Base-by-base conservation (phyloP, 2,113 vertebrate species). In the Silurus meridionalis region DNA sequence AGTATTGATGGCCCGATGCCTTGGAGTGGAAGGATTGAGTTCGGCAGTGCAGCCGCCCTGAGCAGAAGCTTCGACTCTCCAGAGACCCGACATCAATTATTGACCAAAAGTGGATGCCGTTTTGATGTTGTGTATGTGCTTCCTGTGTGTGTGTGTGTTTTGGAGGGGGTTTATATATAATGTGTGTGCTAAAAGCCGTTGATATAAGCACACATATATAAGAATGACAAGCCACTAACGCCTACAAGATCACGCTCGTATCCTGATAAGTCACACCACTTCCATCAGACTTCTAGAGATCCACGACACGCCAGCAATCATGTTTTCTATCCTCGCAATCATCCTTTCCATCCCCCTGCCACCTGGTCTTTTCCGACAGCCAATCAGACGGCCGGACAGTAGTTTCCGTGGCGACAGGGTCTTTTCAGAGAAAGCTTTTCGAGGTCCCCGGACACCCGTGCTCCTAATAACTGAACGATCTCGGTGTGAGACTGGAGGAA, bases 321-420 rank as follows among this genome's bases (percentile, higher is more conserved):
- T 86, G 69, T 82, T 82, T 37, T 85, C 81, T 58, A 85, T 78
- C 72, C 55, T 72, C 55, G 81, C 82, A 88, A 85, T 92, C 79
- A 89, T 86, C 28, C 91, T 89, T 88, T 84, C 83, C 58, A 83
- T 23, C 86, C 84, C 48, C 79, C 87, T 55, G 55, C 90, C 89
- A 90, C 90, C 89, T 87, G 88, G 82, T 85, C 71, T 85, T 67
- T 28, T 67, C 55, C 5, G 23, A 67, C 87, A 85, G 83, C 91
- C 88, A 89, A 91, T 90, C 89, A 84, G 79, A 77, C 83, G 60
- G 58, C 21, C 63, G 63, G 90, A 88, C 91, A 89, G 60, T 83
- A 80, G 94, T 94, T 92, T 87, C 92, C 90, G 86, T 93, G 92
- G 88, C 87, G 57, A 93, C 90, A 37, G 74, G 81, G 46, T 86